Conservation (phyloP, 2,113 vertebrate genomes). For the Haliaeetus leucogaster region DNA sequence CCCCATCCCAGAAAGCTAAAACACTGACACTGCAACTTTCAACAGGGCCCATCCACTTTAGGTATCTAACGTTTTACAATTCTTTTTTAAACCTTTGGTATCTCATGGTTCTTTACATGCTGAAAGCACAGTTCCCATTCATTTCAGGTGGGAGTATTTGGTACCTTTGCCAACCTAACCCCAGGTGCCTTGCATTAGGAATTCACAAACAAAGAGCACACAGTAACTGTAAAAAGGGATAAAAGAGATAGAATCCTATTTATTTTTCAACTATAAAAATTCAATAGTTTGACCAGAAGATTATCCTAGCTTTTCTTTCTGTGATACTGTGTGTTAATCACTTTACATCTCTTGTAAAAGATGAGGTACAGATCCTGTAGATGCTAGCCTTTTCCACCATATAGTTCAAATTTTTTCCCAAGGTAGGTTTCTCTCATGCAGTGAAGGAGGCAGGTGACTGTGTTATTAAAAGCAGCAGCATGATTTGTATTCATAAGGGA, state of each 20-base stretch:
- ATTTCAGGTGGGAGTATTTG: constrained; percentile 29
- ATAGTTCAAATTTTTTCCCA: not conserved
- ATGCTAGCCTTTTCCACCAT: not conserved
- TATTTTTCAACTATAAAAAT: not conserved
- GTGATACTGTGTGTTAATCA: not conserved
- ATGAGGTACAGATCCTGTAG: not conserved
- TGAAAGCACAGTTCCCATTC: constrained; percentile 5
- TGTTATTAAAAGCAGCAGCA: not conserved
- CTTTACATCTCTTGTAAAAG: not conserved
- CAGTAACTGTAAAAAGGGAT: not conserved
- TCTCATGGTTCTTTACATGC: not conserved
- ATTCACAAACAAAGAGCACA: constrained; percentile 44
- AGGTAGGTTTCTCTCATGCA: not conserved
- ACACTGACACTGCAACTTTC: not conserved
- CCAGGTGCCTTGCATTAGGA: constrained; percentile 15
- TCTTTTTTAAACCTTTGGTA: not conserved
- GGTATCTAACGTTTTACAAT: not conserved
- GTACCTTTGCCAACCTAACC: constrained; percentile 27
- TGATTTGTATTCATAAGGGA: not conserved
- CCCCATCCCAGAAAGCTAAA: not conserved
- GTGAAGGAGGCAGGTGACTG: not conserved
- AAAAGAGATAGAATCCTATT: not conserved
- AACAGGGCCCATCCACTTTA: not conserved
- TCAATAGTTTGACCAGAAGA: not conserved
- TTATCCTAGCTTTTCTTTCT: not conserved